Evolutionary conservation across 1,140 invertebrate species (phyloP), one percentile per base, ranked within the genome.

Genomic region (Forficula auricularia): DNA sequence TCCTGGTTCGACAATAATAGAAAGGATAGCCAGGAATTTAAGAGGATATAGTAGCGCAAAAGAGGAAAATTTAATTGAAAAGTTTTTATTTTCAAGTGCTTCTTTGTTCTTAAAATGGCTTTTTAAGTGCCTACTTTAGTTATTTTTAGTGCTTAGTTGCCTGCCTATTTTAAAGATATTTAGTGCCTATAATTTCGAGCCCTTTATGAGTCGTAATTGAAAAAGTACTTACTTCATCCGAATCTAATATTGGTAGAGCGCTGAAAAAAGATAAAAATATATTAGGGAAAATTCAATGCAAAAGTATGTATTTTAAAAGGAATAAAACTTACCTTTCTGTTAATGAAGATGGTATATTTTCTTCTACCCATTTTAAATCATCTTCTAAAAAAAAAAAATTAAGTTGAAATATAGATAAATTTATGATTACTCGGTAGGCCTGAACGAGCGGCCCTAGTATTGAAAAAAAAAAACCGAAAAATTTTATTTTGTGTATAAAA

Each of bases 341-440:
- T 43, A 81, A 62, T 40, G 79, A 75, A 16, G 77, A 67, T 20
- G 83, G 82, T 52, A 91, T 86, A 59, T 91, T 85, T 54, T 90
- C 86, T 59, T 90, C 86, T 1, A 91, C 77, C 87, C 86, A 91
- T 58, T 82, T 82, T 38, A 90, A 62, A 60, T 88, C 82, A 46
- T 87, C 83, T 50, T 88, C 85, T 67, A 73, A 44, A 56, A 62
- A 42, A 34, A 46, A 36, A 12, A 35, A 20, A 27, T 27, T 27
- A 22, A 57, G n/a, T n/a, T n/a, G 65, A 16, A 45, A 62, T 51
- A 50, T 63, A 47, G 48, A 53, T 46, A 52, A 48, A 49, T 33
- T 39, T 34, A 46, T 40, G 20, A 30, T 36, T 34, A 14, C 41
- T 39, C 36, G 3, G 4, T 19, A 16, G 15, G 1, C 2, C 12